Conservation (phyloP, 2,888 invertebrate genomes). For the Ariolimax columbianus region DNA sequence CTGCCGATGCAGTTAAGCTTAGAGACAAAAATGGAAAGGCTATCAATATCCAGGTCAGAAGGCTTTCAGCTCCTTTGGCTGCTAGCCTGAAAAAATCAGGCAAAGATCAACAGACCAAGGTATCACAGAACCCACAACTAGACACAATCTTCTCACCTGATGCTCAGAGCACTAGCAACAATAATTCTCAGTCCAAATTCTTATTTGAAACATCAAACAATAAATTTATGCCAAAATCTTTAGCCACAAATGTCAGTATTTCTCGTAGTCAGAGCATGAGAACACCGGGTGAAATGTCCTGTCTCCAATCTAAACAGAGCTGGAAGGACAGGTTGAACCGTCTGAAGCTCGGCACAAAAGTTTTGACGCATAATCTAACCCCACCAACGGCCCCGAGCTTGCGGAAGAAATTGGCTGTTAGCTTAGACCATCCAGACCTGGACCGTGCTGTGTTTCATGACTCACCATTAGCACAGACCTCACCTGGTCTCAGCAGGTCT, state of each 20-base stretch:
- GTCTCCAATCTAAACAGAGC: conserved; percentile 46
- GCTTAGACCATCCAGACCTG: not conserved
- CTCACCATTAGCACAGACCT: conserved; percentile 32
- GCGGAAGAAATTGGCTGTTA: conserved; percentile 34
- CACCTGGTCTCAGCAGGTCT: conserved; percentile 53
- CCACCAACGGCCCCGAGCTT: conserved; percentile 40
- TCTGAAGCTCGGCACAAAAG: conserved; percentile 54
- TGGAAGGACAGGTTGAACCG: conserved; percentile 54
- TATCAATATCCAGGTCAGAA: conserved; percentile 60
- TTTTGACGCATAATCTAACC: conserved; percentile 45
- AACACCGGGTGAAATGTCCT: conserved; percentile 48
- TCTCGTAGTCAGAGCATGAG: conserved; percentile 55
- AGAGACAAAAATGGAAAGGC: conserved; percentile 56
- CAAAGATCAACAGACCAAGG: conserved; percentile 4
- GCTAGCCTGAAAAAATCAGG: not conserved
- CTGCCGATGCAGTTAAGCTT: conserved; percentile 71
- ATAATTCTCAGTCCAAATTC: conserved; percentile 30
- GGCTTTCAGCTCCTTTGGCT: conserved; percentile 65
- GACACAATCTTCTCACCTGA: conserved; percentile 63
- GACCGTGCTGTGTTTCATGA: conserved; percentile 30
- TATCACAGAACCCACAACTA: conserved; percentile 49
- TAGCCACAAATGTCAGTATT: conserved; percentile 19
- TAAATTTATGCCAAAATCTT: not conserved
- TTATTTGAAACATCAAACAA: conserved; percentile 30
- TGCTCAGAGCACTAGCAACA: conserved; percentile 10